These are phyloP conservation scores for Argynnis bischoffii DNA, from an alignment of 2,888 invertebrate genomes.

Conservation along the genomic window DNA sequence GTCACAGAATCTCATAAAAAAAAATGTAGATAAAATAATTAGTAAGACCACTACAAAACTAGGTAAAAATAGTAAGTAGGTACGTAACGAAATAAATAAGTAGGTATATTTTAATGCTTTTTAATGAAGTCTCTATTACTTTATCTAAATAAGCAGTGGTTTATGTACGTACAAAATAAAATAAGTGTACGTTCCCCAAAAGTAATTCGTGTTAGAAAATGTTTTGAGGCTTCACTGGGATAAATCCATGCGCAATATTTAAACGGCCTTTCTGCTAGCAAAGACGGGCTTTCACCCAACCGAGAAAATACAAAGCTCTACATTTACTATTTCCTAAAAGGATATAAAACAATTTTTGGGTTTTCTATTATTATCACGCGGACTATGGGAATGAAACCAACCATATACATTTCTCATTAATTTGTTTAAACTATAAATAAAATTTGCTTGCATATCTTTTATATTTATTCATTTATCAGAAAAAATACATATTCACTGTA, in stretches of 20 bases:
- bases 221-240: slow-evolving; percentile 58
- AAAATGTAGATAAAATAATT: too few relatives aligned
- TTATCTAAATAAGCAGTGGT: background rate
- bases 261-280: slow-evolving; percentile 71
- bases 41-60: too few relatives aligned
- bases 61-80: too few relatives aligned
- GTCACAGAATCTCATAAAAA: too few relatives aligned
- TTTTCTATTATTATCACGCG: slow-evolving; percentile 9
- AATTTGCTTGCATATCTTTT: background rate
- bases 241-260: slow-evolving; percentile 75
- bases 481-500: too few relatives aligned
- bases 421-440: slow-evolving; percentile 3
- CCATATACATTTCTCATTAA: slow-evolving; percentile 3
- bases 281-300: slow-evolving; percentile 64
- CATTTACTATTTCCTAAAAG: slow-evolving; percentile 56
- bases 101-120: too few relatives aligned
- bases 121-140: too few relatives aligned
- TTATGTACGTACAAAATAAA: background rate
- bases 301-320: slow-evolving; percentile 64
- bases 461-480: background rate
- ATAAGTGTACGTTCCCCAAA: slow-evolving; percentile 7
- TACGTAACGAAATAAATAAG: too few relatives aligned
- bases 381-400: slow-evolving; percentile 3
- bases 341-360: slow-evolving; percentile 19
- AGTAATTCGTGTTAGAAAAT: slow-evolving; percentile 15